These are phyloP conservation scores for Aphelocoma coerulescens DNA, from an alignment of 2,113 vertebrate genomes.

Conservation along the genomic window DNA sequence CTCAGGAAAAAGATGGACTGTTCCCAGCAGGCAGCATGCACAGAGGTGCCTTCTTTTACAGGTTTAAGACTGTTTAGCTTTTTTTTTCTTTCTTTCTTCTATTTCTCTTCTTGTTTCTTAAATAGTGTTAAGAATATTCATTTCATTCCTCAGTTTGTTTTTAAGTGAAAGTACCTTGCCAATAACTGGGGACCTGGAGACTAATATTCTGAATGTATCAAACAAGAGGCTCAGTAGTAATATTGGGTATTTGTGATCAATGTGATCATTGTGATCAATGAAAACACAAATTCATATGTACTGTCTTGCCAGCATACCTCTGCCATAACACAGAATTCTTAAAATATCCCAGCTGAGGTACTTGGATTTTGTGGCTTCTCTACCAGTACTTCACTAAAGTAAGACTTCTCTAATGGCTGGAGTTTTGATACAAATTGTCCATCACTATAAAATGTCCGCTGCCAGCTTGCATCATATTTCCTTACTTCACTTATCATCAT, in stretches of 20 bases:
- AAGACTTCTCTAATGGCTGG: neutral
- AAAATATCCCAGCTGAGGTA: neutral
- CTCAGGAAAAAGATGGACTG: neutral
- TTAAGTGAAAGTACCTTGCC: neutral
- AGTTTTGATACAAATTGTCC: neutral
- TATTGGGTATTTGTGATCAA: neutral
- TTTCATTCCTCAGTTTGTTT: neutral
- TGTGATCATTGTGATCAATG: neutral
- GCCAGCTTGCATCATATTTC: fast-evolving
- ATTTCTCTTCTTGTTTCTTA: neutral
- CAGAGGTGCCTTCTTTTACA: neutral
- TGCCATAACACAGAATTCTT: neutral
- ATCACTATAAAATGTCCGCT: neutral
- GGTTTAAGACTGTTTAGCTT: neutral
- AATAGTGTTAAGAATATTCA: neutral
- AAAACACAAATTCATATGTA: neutral
- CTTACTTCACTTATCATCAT: neutral
- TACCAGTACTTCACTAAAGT: neutral
- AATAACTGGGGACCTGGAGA: neutral
- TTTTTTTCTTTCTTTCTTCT: neutral
- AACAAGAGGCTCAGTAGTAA: neutral
- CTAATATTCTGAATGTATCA: neutral
- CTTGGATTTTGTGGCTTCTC: neutral
- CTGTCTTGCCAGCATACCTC: neutral
- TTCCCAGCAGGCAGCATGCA: neutral